Conservation (phyloP, 2,888 invertebrate species). For the Drosophila lacicola region DNA sequence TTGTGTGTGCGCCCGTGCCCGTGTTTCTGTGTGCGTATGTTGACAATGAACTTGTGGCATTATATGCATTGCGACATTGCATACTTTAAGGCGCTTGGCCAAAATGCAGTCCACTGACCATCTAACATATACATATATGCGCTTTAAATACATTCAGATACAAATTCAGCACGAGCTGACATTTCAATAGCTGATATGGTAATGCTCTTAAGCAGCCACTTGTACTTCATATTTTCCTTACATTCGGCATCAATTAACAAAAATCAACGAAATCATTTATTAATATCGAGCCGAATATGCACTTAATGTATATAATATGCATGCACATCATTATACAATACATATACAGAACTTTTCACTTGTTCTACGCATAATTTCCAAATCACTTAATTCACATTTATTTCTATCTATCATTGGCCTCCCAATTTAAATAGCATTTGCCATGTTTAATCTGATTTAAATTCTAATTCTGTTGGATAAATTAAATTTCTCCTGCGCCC, state of each 20-base stretch:
- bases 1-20: conserved; percentile 4
- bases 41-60: conserved; percentile 65
- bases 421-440: conserved; percentile 1
- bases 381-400: conserved; percentile 36
- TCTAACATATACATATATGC: conserved; percentile 7
- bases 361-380: conserved; percentile 30
- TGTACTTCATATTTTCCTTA: background rate
- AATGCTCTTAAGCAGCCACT: conserved; percentile 8
- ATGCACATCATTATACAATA: background rate
- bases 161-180: background rate
- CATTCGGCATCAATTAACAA: conserved; percentile 12
- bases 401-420: conserved; percentile 24
- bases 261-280: conserved; percentile 46
- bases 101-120: conserved; percentile 28
- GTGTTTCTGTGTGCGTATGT: conserved; percentile 26
- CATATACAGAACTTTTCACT: background rate
- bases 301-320: background rate
- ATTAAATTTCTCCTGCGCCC: conserved; percentile 39
- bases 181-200: conserved; percentile 5
- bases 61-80: conserved; percentile 60
- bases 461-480: conserved; percentile 52
- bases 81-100: conserved; percentile 46
- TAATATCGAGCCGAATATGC: conserved; percentile 32
- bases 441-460: conserved; percentile 58
- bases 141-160: conserved; percentile 18